Percentiles rank a stretch among this genome's conserved stretches.
Evolutionary conservation across 2,888 invertebrate species (phyloP).

Genomic region (Drosophila limbata): DNA sequence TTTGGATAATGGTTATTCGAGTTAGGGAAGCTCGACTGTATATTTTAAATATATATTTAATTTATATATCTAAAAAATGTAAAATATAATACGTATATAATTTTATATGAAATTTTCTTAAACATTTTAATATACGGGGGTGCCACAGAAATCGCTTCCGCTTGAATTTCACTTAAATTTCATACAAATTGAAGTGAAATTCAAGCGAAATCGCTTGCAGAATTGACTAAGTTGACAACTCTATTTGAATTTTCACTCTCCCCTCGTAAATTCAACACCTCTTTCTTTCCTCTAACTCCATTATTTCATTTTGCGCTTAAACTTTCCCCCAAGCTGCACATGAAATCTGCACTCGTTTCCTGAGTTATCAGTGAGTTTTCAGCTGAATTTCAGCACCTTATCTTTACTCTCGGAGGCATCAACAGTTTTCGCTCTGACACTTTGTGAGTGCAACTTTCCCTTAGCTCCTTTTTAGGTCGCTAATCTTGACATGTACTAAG

Average conservation of each 20-base stretch:
- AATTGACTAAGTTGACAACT: neutral
- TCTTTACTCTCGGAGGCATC: slow-evolving; percentile 33
- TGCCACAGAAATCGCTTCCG: no score
- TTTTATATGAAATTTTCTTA: no score
- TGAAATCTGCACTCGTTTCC: slow-evolving; percentile 40
- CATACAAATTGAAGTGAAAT: no score
- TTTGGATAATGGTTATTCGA: no score
- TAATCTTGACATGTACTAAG: slow-evolving; percentile 53
- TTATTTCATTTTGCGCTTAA: neutral
- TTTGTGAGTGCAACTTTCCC: slow-evolving; percentile 52
- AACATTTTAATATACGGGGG: no score
- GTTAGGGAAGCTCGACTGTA: no score
- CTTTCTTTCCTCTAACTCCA: neutral
- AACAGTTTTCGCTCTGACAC: slow-evolving; percentile 5
- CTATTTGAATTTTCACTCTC: neutral
- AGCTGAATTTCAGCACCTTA: slow-evolving; percentile 36
- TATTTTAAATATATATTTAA: no score
- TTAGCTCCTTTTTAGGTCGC: slow-evolving; percentile 52
- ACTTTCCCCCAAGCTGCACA: slow-evolving; percentile 33
- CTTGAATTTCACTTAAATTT: no score
- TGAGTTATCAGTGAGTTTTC: slow-evolving; percentile 12
- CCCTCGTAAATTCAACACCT: neutral
- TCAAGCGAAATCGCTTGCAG: neutral
- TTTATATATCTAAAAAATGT: no score
- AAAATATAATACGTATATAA: no score